Percentiles rank a stretch among this genome's conserved stretches.
These are phyloP conservation scores for Gadopsis marmoratus DNA, from an alignment of 2,797 vertebrate species.

Conservation along the genomic window DNA sequence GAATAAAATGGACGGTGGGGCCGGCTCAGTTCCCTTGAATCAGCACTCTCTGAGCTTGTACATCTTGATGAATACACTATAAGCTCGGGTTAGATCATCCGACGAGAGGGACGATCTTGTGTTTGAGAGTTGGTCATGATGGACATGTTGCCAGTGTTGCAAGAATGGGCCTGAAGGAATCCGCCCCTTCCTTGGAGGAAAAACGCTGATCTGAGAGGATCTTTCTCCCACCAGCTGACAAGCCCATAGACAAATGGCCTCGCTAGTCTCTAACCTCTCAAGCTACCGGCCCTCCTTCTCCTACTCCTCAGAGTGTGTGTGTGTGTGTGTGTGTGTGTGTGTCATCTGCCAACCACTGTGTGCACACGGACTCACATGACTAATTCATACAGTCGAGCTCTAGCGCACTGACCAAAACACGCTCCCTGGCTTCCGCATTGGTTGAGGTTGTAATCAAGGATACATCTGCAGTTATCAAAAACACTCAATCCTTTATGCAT, in stretches of 20 bases:
- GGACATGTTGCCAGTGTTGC: conserved; percentile 75
- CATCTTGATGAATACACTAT: conserved; percentile 53
- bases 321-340: conserved; percentile 12
- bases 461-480: conserved; percentile 61
- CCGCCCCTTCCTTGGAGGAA: conserved; percentile 63
- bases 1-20: conserved; percentile 50
- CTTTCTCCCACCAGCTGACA: conserved; percentile 72
- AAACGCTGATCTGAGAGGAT: conserved; percentile 79
- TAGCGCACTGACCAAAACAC: conserved; percentile 60
- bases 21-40: conserved; percentile 51
- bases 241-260: conserved; percentile 75
- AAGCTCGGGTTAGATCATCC: conserved; percentile 35
- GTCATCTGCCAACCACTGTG: conserved; percentile 36
- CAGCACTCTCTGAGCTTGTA: conserved; percentile 58
- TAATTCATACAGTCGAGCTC: conserved; percentile 63
- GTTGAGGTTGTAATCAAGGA: conserved; percentile 71
- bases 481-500: conserved; percentile 34
- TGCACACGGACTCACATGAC: conserved; percentile 45
- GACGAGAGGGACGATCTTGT: conserved; percentile 43
- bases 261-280: conserved; percentile 70
- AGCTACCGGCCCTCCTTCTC: conserved; percentile 53
- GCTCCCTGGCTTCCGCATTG: conserved; percentile 38
- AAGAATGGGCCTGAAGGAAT: conserved; percentile 61
- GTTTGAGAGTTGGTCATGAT: conserved; percentile 66
- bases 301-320: conserved; percentile 20